Percentiles rank a stretch among this genome's conserved stretches.
These are phyloP conservation scores for Leucoraja erinaceus DNA, from an alignment of 2,113 vertebrate genomes.

Conservation along the genomic window DNA sequence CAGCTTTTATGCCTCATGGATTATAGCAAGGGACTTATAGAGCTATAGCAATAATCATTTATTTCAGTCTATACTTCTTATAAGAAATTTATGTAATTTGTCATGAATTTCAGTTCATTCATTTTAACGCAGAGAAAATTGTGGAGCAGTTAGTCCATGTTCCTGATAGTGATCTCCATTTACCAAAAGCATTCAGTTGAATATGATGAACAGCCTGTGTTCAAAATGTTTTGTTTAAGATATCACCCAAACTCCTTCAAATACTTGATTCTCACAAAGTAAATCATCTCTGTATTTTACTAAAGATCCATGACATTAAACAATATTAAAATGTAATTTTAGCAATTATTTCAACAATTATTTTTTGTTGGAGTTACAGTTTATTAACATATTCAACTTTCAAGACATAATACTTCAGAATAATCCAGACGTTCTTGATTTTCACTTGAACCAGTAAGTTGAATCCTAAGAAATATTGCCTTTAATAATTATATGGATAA, in stretches of 20 bases:
- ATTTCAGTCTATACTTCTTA: too few species aligned
- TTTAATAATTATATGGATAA: slow-evolving; percentile 44
- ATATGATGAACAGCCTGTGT: background rate
- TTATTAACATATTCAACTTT: slow-evolving; percentile 34
- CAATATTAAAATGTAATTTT: too few species aligned
- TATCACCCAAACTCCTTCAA: background rate
- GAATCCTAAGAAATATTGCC: slow-evolving; percentile 44
- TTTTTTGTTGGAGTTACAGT: too few species aligned
- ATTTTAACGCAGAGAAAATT: background rate
- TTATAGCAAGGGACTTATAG: too few species aligned
- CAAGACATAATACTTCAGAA: background rate
- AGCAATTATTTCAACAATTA: background rate
- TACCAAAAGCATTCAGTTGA: slow-evolving; percentile 41
- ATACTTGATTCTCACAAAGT: background rate
- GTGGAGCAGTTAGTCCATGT: background rate
- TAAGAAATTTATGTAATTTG: too few species aligned
- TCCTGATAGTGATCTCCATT: background rate
- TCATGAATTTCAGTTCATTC: background rate
- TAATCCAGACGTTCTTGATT: slow-evolving; percentile 17
- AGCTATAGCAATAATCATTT: too few species aligned
- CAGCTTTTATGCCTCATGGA: too few species aligned
- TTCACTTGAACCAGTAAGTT: slow-evolving; percentile 37
- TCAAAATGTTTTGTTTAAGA: background rate
- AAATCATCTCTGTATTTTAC: too few species aligned
- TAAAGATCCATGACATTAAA: too few species aligned